phyloP scores from a whole-genome alignment of 1,140 invertebrate species.

The Drosophila guanche region DNA sequence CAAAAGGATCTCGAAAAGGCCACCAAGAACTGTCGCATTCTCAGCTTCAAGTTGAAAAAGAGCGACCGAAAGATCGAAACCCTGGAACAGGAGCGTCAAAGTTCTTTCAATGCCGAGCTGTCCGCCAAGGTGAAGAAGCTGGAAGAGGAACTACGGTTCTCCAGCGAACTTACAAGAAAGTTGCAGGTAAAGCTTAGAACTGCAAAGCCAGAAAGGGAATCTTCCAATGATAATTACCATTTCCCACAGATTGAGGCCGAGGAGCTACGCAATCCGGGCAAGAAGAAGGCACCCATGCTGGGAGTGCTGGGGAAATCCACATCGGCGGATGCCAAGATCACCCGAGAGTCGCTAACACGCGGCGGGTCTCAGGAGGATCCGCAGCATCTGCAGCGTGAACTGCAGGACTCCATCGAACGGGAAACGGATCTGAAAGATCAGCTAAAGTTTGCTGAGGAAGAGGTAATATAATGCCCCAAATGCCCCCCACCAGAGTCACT shows the following conservation, averaged over 20 bases:
- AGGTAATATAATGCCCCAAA: slow-evolving; percentile 84
- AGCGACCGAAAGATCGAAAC: slow-evolving; percentile 95
- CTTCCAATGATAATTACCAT: not conserved
- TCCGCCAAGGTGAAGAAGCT: slow-evolving; percentile 89
- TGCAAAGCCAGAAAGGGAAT: too few relatives aligned
- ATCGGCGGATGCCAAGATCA: slow-evolving; percentile 87
- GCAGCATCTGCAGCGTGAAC: slow-evolving; percentile 91
- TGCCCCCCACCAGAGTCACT: too few relatives aligned
- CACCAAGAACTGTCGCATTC: slow-evolving; percentile 98
- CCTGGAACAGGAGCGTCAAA: slow-evolving; percentile 93
- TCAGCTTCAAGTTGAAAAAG: slow-evolving; percentile 99
- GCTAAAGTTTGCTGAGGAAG: slow-evolving; percentile 94
- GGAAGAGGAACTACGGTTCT: slow-evolving; percentile 92
- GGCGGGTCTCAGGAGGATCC: slow-evolving; percentile 92
- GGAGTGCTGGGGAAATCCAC: slow-evolving; percentile 85
- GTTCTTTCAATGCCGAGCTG: slow-evolving; percentile 85
- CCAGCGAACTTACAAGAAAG: slow-evolving; percentile 89
- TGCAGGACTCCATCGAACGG: slow-evolving; percentile 95
- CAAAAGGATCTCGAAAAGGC: slow-evolving; percentile 96
- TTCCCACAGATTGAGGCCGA: slow-evolving; percentile 82
- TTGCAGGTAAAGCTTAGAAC: slow-evolving; percentile 83
- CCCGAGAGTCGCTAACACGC: slow-evolving; percentile 87
- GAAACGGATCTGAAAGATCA: slow-evolving; percentile 97
- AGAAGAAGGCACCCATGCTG: slow-evolving; percentile 86
- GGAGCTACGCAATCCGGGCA: slow-evolving; percentile 86